Conservation (phyloP, 2,113 vertebrate species). For the Cyphomyrus discorhynchus region DNA sequence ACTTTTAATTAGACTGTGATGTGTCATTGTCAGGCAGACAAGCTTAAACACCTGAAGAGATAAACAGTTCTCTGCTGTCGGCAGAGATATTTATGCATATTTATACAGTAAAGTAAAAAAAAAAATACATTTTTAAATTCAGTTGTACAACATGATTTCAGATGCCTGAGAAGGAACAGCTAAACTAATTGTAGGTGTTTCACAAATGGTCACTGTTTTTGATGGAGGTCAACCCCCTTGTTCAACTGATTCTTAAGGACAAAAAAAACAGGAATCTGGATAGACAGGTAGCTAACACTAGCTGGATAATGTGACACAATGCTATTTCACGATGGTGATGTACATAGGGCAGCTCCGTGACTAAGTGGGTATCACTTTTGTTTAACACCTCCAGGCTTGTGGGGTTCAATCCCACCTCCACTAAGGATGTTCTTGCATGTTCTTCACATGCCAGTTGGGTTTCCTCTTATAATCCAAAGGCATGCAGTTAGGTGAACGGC, state of each 20-base stretch:
- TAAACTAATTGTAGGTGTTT: not conserved
- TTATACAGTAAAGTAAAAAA: not conserved
- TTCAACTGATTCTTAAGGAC: not conserved
- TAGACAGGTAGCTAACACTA: not conserved
- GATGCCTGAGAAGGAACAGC: not conserved
- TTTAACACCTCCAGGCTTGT: not conserved
- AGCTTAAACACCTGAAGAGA: not conserved
- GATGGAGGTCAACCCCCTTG: not conserved
- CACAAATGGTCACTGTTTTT: not conserved
- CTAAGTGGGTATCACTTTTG: not conserved
- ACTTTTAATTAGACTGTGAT: constrained; percentile 14
- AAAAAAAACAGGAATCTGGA: not conserved
- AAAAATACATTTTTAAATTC: not conserved
- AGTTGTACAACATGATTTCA: not conserved
- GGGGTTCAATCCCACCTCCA: not conserved
- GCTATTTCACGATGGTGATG: too few relatives aligned
- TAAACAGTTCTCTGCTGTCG: not conserved
- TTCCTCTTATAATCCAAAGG: not conserved
- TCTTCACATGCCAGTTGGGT: not conserved
- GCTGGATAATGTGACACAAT: not conserved
- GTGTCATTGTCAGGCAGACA: not conserved
- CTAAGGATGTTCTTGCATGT: not conserved
- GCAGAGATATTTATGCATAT: not conserved
- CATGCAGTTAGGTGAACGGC: not conserved
- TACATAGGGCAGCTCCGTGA: not conserved